phyloP scores from a whole-genome alignment of 1,140 invertebrate genomes.

The Drosophila albomicans region DNA sequence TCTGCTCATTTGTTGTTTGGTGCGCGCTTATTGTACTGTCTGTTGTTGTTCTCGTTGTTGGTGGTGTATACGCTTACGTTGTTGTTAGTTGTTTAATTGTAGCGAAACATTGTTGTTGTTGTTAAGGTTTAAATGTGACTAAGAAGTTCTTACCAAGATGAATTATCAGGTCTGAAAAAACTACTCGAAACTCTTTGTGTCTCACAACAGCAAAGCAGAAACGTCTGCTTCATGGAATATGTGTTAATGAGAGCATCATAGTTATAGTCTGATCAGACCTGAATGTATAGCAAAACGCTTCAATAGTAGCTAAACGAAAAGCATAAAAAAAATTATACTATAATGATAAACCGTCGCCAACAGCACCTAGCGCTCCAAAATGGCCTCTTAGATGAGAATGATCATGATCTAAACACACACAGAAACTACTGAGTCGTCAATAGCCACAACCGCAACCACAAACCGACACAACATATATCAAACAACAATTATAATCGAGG shows the following conservation, averaged over 20 bases:
- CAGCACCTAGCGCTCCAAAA: conserved; percentile 53
- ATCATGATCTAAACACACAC: conserved; percentile 18
- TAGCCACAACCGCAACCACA: conserved; percentile 45
- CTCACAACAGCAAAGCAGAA: neutral
- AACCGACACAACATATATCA: conserved; percentile 17
- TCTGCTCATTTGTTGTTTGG: conserved; percentile 6
- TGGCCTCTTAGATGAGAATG: conserved; percentile 17
- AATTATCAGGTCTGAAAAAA: conserved; percentile 38
- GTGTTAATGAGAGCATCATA: conserved; percentile 20
- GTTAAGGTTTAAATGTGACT: conserved; percentile 79
- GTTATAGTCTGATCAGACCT: conserved; percentile 26
- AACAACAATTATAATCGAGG: conserved; percentile 29
- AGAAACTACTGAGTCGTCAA: conserved; percentile 32
- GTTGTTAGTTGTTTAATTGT: conserved; percentile 84
- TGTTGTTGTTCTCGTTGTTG: conserved; percentile 36
- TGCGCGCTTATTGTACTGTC: neutral
- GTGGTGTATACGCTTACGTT: conserved; percentile 77
- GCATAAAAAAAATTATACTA: neutral
- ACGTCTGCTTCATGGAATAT: neutral
- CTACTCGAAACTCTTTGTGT: neutral
- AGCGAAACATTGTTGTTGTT: conserved; percentile 82
- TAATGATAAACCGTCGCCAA: conserved; percentile 37
- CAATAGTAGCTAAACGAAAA: conserved; percentile 64
- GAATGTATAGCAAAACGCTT: conserved; percentile 73
- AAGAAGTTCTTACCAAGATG: conserved; percentile 65